These are phyloP conservation scores for Lathronympha strigana DNA, from an alignment of 2,888 invertebrate genomes.

Conservation along the genomic window DNA sequence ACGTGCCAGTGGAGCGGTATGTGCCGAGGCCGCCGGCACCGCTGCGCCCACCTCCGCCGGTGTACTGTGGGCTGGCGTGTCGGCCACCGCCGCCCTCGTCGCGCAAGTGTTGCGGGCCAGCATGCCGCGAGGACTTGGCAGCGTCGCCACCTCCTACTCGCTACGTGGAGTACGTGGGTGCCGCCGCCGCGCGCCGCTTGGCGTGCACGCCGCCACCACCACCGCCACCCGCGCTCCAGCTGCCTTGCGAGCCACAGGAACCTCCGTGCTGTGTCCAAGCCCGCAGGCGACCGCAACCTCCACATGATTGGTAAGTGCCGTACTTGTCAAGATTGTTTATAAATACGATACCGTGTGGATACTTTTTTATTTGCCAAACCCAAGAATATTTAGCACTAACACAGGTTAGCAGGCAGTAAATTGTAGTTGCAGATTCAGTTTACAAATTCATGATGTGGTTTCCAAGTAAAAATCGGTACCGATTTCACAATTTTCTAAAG, in stretches of 20 bases:
- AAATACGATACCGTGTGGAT: not conserved
- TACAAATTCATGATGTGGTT: too few species aligned
- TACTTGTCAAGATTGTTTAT: not conserved
- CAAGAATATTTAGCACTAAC: too few species aligned
- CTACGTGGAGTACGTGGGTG: conserved; percentile 86
- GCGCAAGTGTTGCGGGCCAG: conserved; percentile 78
- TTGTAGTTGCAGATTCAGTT: too few species aligned
- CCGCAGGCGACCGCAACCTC: conserved; percentile 82
- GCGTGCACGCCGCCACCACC: conserved; percentile 81
- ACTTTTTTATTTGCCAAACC: too few species aligned
- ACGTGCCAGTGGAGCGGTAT: conserved; percentile 89
- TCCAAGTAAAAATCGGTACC: too few species aligned
- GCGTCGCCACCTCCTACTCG: conserved; percentile 77
- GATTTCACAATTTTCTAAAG: too few species aligned
- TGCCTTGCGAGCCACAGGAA: conserved; percentile 78
- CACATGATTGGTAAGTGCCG: conserved; percentile 84
- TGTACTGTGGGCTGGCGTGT: conserved; percentile 82
- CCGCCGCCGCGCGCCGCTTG: conserved; percentile 85
- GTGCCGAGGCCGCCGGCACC: conserved; percentile 85
- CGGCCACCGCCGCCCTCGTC: conserved; percentile 70
- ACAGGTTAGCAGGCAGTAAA: too few species aligned
- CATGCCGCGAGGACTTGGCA: conserved; percentile 76
- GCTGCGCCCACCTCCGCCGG: conserved; percentile 77
- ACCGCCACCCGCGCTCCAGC: conserved; percentile 77
- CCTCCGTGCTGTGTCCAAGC: conserved; percentile 84